phyloP scores from a whole-genome alignment of 2,888 invertebrate species.

The Ophioninae sp. region DNA sequence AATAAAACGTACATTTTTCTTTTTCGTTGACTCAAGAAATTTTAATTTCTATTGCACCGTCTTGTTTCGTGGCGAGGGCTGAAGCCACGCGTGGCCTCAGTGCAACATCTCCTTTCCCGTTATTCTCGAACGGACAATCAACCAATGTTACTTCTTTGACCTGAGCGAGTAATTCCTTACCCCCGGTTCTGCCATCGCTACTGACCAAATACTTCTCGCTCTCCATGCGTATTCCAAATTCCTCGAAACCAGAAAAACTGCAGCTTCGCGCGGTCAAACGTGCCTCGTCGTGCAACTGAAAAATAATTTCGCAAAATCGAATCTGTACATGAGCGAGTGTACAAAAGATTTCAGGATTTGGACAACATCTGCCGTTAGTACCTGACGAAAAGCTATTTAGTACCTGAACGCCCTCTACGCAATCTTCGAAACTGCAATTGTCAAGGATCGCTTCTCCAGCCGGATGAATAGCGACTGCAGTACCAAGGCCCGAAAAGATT shows the following conservation, averaged over 20 bases:
- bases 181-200: conserved; percentile 69
- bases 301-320: conserved; percentile 38
- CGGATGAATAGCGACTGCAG: conserved; percentile 81
- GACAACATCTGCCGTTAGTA: background rate
- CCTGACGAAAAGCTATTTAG: background rate
- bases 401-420: conserved; percentile 77
- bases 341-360: background rate
- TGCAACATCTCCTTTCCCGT: conserved; percentile 73
- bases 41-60: conserved; percentile 66
- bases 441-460: conserved; percentile 71
- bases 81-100: conserved; percentile 67
- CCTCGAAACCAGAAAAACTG: conserved; percentile 80
- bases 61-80: conserved; percentile 68
- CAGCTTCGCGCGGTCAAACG: conserved; percentile 76
- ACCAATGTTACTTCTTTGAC: conserved; percentile 70
- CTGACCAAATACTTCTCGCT: conserved; percentile 76
- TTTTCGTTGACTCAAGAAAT: conserved; percentile 60
- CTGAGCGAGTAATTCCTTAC: conserved; percentile 69
- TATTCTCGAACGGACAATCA: conserved; percentile 75
- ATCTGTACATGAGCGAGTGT: too few species aligned
- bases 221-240: conserved; percentile 82
- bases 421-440: conserved; percentile 79
- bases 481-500: conserved; percentile 82
- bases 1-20: conserved; percentile 26
- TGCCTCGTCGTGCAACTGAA: conserved; percentile 81